These are phyloP conservation scores for Lordiphosa collinella DNA, from an alignment of 1,140 invertebrate genomes.

Conservation along the genomic window DNA sequence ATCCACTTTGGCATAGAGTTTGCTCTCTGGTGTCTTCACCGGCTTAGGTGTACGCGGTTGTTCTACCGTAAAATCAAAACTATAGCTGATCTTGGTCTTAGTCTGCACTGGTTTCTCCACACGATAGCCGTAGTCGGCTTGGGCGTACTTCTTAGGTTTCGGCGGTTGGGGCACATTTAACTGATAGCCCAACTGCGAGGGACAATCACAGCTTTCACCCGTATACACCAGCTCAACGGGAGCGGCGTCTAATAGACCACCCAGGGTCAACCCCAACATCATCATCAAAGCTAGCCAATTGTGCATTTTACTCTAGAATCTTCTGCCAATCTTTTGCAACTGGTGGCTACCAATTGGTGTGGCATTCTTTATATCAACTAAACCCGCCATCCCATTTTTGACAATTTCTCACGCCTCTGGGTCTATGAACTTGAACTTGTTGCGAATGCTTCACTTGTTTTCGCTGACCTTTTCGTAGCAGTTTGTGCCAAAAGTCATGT, in stretches of 20 bases:
- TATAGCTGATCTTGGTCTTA: conserved; percentile 70
- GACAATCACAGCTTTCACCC: conserved; percentile 64
- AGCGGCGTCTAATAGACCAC: background rate
- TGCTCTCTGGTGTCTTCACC: conserved; percentile 37
- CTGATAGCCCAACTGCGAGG: conserved; percentile 58
- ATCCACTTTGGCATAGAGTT: conserved; percentile 68
- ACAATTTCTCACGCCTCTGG: too few relatives aligned
- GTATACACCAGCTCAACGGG: conserved; percentile 66
- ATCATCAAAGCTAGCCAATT: background rate
- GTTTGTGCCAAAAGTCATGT: conserved; percentile 73
- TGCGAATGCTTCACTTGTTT: conserved; percentile 9
- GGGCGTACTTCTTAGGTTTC: conserved; percentile 39
- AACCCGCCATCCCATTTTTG: background rate
- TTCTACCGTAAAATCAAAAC: conserved; percentile 70
- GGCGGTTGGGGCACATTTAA: conserved; percentile 56
- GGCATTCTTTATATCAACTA: conserved; percentile 26
- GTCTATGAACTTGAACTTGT: too few relatives aligned
- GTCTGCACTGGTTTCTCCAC: conserved; percentile 62
- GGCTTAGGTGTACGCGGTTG: conserved; percentile 54
- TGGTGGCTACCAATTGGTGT: too few relatives aligned
- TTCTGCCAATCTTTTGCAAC: conserved; percentile 17
- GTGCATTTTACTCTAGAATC: conserved; percentile 4
- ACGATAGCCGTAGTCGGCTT: conserved; percentile 59
- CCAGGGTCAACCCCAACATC: conserved; percentile 10
- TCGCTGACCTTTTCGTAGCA: conserved; percentile 70